These are phyloP conservation scores for Meleagris gallopavo DNA, from an alignment of 2,113 vertebrate genomes.

Conservation along the genomic window DNA sequence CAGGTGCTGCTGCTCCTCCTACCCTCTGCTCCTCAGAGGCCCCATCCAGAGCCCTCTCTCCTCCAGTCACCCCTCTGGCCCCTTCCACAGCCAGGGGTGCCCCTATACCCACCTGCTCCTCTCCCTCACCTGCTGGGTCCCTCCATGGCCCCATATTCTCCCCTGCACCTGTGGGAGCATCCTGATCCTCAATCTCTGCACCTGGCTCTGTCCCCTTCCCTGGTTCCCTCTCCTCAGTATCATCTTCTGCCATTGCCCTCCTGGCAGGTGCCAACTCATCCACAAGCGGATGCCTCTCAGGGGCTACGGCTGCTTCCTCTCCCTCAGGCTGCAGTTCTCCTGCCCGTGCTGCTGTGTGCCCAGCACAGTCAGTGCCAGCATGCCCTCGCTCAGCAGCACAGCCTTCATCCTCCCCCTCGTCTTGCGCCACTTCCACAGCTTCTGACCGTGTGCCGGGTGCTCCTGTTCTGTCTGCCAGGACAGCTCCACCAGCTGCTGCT, in stretches of 20 bases:
- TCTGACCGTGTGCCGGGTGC: not conserved
- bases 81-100: not conserved
- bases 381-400: not conserved
- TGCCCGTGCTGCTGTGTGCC: fast-evolving
- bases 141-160: not conserved
- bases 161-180: fast-evolving
- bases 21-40: not conserved
- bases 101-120: not conserved
- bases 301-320: not conserved
- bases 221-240: not conserved
- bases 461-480: not conserved
- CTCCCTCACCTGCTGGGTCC: fast-evolving
- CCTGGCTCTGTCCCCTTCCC: not conserved
- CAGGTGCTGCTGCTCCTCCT: fast-evolving
- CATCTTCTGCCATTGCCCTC: fast-evolving
- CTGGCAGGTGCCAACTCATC: not conserved
- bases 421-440: not conserved
- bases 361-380: fast-evolving
- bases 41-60: not conserved
- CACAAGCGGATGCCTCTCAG: not conserved
- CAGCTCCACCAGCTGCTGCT: not conserved
- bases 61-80: not conserved
- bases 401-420: not conserved
- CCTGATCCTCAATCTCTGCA: not conserved
- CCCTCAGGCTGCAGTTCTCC: not conserved